A percentile compares a stretch with the other conserved stretches of the same genome.
These are phyloP conservation scores for Clistopyga incitator DNA, from an alignment of 2,888 invertebrate genomes.

Conservation along the genomic window DNA sequence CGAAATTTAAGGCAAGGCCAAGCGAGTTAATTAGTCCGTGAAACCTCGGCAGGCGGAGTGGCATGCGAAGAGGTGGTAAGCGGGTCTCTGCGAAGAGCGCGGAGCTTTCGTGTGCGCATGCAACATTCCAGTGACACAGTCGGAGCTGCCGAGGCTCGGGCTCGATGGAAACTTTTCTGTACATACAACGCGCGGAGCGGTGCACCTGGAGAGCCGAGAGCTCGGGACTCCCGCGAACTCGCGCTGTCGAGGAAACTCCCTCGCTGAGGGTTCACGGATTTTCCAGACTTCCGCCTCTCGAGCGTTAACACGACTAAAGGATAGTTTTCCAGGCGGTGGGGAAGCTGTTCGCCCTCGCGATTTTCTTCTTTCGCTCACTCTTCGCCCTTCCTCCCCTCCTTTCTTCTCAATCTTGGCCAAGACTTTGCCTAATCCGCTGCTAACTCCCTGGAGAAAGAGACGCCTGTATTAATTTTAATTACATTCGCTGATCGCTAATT, in stretches of 20 bases:
- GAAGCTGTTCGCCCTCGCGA: background rate
- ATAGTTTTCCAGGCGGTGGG: slow-evolving; percentile 56
- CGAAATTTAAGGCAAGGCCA: slow-evolving; percentile 49
- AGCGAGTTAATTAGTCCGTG: slow-evolving; percentile 65
- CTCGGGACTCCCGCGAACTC: slow-evolving; percentile 37
- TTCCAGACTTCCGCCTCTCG: slow-evolving; percentile 64
- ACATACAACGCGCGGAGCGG: background rate
- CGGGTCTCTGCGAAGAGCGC: background rate
- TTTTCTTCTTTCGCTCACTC: slow-evolving; percentile 10
- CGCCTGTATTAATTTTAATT: slow-evolving; percentile 66
- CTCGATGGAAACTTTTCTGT: slow-evolving; percentile 18
- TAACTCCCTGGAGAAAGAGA: slow-evolving; percentile 8
- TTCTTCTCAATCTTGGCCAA: slow-evolving; percentile 22
- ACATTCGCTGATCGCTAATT: slow-evolving; percentile 67
- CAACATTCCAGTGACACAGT: slow-evolving; percentile 1
- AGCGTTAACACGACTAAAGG: slow-evolving; percentile 67
- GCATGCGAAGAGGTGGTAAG: background rate
- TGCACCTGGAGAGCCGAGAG: slow-evolving; percentile 21
- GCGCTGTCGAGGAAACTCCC: slow-evolving; percentile 12
- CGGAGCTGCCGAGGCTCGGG: background rate
- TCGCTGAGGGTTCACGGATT: slow-evolving; percentile 48
- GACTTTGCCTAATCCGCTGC: slow-evolving; percentile 53
- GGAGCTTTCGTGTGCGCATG: background rate
- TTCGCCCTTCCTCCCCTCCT: background rate
- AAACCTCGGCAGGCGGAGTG: slow-evolving; percentile 36